Evolutionary conservation across 2,888 invertebrate species (phyloP), one percentile per base, ranked within the genome.

Genomic region (Cremastinae sp.): DNA sequence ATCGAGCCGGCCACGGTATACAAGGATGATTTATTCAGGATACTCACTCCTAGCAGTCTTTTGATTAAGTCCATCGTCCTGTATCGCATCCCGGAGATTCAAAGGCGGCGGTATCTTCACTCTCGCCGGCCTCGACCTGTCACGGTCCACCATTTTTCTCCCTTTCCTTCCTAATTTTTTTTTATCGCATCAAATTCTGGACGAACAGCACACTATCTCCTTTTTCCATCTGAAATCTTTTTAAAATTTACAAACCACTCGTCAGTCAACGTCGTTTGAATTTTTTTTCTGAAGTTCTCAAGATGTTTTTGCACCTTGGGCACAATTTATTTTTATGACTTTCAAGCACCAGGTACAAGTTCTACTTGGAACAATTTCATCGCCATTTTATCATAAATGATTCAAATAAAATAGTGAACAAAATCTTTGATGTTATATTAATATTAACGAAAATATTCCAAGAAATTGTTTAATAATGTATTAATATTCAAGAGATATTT

Each of bases 31-130:
- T 70, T 51, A 68, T 70, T 59, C 36, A 68, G 61, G 22, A 85
- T 86, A 85, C 87, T 86, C 74, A 87, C 88, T 86, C 81, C 85
- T 84, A 81, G 84, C 87, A 82, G 85, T 85, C 82, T 85, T 87
- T 81, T 86, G 85, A 82, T 86, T 86, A 68, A 85, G 81, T 72
- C 82, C 81, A 54, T 87, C 86, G 14, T 83, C 85, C 75, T 84
- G 85, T 75, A 86, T 84, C 16, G 84, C 82, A 54, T 85, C 84
- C 62, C 75, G 82, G 62, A 87, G 82, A 76, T 86, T 86, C 49
- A 87, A 59, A 36, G 86, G 83, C 38, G 84, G 81, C 22, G 85
- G 83, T 54, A 83, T 81, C 80, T 83, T 86, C 71, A 78, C 81
- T 78, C 82, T 83, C 4, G 83, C 82, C 76, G 79, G 80, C 7